Percentiles rank a stretch among this genome's conserved stretches.
Conservation (phyloP, 1,140 invertebrate species). For the Mercenaria mercenaria region DNA sequence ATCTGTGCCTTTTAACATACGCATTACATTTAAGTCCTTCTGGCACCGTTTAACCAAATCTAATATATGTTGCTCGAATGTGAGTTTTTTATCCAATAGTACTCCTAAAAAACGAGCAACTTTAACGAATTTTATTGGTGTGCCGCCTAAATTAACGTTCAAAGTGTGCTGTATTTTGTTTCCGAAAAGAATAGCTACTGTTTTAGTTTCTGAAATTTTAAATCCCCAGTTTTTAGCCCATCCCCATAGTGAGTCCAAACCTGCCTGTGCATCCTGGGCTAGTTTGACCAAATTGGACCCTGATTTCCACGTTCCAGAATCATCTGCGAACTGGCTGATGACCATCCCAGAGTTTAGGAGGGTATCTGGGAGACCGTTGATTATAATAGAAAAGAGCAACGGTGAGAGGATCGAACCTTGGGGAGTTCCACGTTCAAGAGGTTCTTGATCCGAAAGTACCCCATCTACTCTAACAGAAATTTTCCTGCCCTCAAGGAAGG, state of each 20-base stretch:
- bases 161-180: background rate
- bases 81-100: conserved; percentile 6
- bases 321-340: conserved; percentile 36
- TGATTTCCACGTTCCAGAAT: conserved; percentile 10
- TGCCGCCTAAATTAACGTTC: background rate
- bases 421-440: background rate
- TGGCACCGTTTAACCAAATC: conserved; percentile 1
- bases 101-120: background rate
- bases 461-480: background rate
- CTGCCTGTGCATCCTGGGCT: background rate
- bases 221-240: conserved; percentile 40
- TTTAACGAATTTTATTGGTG: background rate
- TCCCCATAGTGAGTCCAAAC: background rate
- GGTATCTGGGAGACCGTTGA: conserved; percentile 26
- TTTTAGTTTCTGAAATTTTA: conserved; percentile 47
- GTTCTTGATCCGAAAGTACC: background rate
- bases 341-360: background rate
- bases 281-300: conserved; percentile 1
- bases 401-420: conserved; percentile 1
- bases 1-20: background rate
- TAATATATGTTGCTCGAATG: conserved; percentile 16
- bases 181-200: conserved; percentile 30
- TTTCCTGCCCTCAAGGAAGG: background rate
- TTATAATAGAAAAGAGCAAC: conserved; percentile 4
- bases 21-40: background rate